A percentile compares a stretch with the other conserved stretches of the same genome.
Evolutionary conservation across 2,797 vertebrate species (phyloP).

Genomic region (Sebastiscus albofasciatus): DNA sequence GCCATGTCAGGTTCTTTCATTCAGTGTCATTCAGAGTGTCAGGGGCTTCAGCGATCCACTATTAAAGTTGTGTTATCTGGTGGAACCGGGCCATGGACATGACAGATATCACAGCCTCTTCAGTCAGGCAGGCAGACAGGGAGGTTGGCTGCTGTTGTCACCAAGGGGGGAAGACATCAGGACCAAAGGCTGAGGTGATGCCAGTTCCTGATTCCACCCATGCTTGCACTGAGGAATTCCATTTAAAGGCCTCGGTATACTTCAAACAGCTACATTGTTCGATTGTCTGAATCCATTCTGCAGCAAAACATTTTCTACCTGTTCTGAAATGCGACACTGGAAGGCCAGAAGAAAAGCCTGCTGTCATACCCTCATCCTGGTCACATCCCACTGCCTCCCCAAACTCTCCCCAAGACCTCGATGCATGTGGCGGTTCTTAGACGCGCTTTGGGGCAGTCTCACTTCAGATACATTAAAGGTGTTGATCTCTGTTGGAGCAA

Average conservation of each 20-base stretch:
- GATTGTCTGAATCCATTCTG: not conserved
- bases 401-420: accelerated
- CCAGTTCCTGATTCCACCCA: not conserved
- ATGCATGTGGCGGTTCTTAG: not conserved
- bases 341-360: not conserved
- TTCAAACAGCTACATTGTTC: not conserved
- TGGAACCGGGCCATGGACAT: conserved; percentile 45
- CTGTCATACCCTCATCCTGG: not conserved
- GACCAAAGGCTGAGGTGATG: conserved; percentile 33
- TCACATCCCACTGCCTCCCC: not conserved
- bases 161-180: conserved; percentile 20
- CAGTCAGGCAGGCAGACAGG: conserved; percentile 19
- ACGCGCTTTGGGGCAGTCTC: not conserved
- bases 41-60: conserved; percentile 42
- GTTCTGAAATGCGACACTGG: not conserved
- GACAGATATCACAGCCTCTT: conserved; percentile 59
- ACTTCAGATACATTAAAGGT: not conserved
- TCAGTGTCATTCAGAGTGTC: conserved; percentile 52
- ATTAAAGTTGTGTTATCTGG: conserved; percentile 66
- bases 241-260: not conserved
- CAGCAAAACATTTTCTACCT: not conserved
- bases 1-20: conserved; percentile 59
- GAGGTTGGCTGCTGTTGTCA: conserved; percentile 33
- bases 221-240: not conserved
- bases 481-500: not conserved